Base-by-base conservation (phyloP, 2,888 invertebrate genomes). In the Oegoconia quadripuncta region DNA sequence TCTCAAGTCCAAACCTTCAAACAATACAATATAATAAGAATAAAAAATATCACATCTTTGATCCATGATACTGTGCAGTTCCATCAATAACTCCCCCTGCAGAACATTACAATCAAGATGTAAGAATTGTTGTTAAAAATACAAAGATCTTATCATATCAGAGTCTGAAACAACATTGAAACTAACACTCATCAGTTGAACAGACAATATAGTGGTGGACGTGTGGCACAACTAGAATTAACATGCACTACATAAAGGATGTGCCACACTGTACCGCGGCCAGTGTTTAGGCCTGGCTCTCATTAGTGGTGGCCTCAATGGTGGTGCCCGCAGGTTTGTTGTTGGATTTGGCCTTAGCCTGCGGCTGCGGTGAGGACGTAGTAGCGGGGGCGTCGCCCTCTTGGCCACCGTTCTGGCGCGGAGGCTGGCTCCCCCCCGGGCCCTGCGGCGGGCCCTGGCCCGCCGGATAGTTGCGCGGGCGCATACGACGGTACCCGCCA, bases 41-140 rank as follows among this genome's bases (percentile, higher is more conserved):
- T 69, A 55, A 79, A 13, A 77, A 79, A 81, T 83, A 84, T 84
- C 83, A 84, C 83, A 83, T 78, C 71, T 74, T 74, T 76, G 74
- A 79, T 81, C 72, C 75, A 78, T 80, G 76, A 76, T 79, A 74
- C 65, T 67, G 66, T 72, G 81, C 79, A 80, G 80, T 74, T 78
- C 75, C 77, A 68, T 65, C 57, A 48, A 44, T 55, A 59, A 47
- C 55, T 58, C 62, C 70, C n/a, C 74, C 73, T 60, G 48, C 52
- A 58, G 50, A 55, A 62, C 55, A 60, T 56, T 52, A 49, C 51
- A 55, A 48, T 44, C 47, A 52, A 55, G 56, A 55, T 51, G 33
- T 56, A 61, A 48, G 52, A 39, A 50, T 14, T 53, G 52, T 57
- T 59, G 16, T 29, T 32, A 40, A 4, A 48, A 35, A 11, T 56